phyloP scores from a whole-genome alignment of 2,888 invertebrate species.

The Tipula vernalis region DNA sequence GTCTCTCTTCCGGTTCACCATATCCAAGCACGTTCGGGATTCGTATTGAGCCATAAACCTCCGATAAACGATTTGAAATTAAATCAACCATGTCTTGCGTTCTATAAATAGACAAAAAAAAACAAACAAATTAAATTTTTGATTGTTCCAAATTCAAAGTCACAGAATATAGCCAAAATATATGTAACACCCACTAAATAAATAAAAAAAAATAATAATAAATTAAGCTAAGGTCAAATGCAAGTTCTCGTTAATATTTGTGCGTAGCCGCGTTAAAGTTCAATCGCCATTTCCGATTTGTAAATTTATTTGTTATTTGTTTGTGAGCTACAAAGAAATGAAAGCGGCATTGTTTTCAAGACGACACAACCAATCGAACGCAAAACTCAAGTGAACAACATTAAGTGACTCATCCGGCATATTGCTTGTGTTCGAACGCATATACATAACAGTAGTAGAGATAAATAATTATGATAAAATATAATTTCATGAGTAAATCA shows the following conservation, averaged over 20 bases:
- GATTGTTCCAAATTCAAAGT: not conserved
- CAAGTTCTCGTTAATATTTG: not conserved
- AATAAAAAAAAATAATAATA: not conserved
- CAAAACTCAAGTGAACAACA: not conserved
- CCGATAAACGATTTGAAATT: slow-evolving; percentile 38
- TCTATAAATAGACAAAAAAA: slow-evolving; percentile 10
- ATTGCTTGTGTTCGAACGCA: not conserved
- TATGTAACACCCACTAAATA: not conserved
- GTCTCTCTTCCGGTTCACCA: slow-evolving; percentile 10
- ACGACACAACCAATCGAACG: not conserved
- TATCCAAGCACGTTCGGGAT: slow-evolving; percentile 12
- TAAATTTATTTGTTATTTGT: not conserved
- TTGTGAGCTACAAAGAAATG: not conserved
- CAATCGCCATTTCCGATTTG: not conserved
- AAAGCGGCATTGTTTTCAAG: not conserved
- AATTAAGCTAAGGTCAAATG: not conserved
- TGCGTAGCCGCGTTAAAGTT: not conserved
- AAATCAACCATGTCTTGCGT: slow-evolving; percentile 45
- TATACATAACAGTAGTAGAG: not conserved
- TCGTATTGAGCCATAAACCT: slow-evolving; percentile 20
- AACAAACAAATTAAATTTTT: not conserved
- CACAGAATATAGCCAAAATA: not conserved
- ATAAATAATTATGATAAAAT: not conserved
- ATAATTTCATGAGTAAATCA: not conserved
- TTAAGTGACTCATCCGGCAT: not conserved